phyloP scores from a whole-genome alignment of 2,888 invertebrate species.

The Colostygia pectinataria region DNA sequence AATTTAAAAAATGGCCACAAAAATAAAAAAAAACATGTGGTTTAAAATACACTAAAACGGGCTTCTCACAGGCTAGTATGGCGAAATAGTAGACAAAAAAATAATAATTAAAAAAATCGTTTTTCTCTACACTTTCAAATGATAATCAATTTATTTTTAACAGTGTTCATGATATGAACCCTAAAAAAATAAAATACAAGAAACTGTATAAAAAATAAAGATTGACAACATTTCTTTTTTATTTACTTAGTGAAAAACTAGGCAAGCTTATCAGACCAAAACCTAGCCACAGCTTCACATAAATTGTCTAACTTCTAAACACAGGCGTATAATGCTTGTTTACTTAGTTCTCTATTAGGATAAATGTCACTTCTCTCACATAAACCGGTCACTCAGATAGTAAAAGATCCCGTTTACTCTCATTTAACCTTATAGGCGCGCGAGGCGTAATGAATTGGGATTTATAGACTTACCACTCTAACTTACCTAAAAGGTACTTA shows the following conservation, averaged over 20 bases:
- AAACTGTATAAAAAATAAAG: too few relatives aligned
- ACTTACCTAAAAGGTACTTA: slow-evolving; percentile 35
- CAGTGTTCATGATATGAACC: too few relatives aligned
- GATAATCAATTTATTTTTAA: too few relatives aligned
- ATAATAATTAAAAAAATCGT: too few relatives aligned
- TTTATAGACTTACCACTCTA: slow-evolving; percentile 42
- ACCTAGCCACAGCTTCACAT: slow-evolving; percentile 20
- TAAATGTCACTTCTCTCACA: slow-evolving; percentile 65
- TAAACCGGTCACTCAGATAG: slow-evolving; percentile 65
- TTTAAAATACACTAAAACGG: background rate
- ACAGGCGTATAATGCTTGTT: slow-evolving; percentile 30
- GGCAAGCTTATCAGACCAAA: slow-evolving; percentile 16
- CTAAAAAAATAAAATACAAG: too few relatives aligned
- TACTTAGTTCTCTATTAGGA: slow-evolving; percentile 52
- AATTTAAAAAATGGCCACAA: background rate
- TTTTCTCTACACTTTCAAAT: too few relatives aligned
- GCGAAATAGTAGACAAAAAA: background rate
- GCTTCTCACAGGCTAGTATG: background rate
- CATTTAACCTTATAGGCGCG: slow-evolving; percentile 58
- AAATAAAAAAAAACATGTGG: background rate
- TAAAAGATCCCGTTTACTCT: slow-evolving; percentile 60
- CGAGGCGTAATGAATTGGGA: slow-evolving; percentile 47
- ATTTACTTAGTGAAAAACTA: slow-evolving; percentile 13
- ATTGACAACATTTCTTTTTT: background rate
- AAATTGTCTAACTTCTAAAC: slow-evolving; percentile 29